phyloP scores from a whole-genome alignment of 2,113 vertebrate genomes.

The Rana temporaria region DNA sequence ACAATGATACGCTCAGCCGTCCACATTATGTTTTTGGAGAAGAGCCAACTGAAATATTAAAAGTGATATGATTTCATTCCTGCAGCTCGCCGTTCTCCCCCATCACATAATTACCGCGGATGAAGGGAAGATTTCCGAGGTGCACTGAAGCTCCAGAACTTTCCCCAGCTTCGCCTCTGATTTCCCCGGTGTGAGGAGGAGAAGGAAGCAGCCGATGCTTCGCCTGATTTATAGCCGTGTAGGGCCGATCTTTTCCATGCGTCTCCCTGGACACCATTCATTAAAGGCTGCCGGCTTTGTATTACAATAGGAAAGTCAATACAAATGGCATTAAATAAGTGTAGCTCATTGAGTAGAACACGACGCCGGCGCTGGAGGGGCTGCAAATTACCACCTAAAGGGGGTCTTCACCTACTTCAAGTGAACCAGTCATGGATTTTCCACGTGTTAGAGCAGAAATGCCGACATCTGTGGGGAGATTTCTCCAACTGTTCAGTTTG shows the following conservation, averaged over 20 bases:
- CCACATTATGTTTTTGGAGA: conserved; percentile 34
- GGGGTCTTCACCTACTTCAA: no score
- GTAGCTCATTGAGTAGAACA: no score
- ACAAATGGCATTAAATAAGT: no score
- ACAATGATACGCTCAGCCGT: conserved; percentile 8
- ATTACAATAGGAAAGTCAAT: conserved; percentile 36
- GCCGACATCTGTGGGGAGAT: no score
- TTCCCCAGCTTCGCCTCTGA: background rate
- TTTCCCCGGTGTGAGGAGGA: conserved; percentile 2
- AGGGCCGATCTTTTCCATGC: background rate
- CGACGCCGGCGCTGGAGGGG: no score
- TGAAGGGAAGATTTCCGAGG: background rate
- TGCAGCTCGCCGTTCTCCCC: background rate
- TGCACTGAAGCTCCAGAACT: background rate
- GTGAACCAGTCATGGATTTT: no score
- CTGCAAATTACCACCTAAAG: no score
- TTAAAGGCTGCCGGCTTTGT: conserved; percentile 18
- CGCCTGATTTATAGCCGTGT: conserved; percentile 13
- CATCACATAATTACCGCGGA: conserved; percentile 21
- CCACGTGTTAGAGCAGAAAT: no score
- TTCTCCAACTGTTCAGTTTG: no score
- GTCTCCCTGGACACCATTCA: conserved; percentile 23
- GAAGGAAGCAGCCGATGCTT: background rate
- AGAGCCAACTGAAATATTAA: conserved; percentile 26
- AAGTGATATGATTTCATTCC: conserved; percentile 7